phyloP scores from a whole-genome alignment of 2,888 invertebrate species.

The Timandra comae region DNA sequence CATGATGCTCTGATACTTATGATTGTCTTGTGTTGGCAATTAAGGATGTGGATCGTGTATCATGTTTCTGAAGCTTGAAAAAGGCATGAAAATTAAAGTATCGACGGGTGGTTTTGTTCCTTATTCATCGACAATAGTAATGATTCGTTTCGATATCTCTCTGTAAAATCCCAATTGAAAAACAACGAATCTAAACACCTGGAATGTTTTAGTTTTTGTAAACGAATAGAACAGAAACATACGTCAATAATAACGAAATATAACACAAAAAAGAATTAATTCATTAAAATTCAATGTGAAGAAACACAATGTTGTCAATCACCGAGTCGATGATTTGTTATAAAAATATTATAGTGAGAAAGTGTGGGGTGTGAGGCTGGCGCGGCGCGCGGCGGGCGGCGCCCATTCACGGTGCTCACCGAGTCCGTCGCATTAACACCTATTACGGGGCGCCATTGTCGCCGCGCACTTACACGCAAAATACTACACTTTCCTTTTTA shows the following conservation, averaged over 20 bases:
- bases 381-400: slow-evolving; percentile 28
- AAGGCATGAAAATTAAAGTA: too few relatives aligned
- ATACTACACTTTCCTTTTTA: slow-evolving; percentile 73
- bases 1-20: slow-evolving; percentile 11
- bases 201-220: too few relatives aligned
- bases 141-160: too few relatives aligned
- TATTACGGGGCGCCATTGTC: slow-evolving; percentile 59
- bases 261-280: slow-evolving; percentile 38
- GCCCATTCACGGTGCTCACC: slow-evolving; percentile 55
- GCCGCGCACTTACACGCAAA: slow-evolving; percentile 57
- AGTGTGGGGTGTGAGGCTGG: slow-evolving; percentile 25
- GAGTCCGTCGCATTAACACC: slow-evolving; percentile 68
- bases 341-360: slow-evolving; percentile 46
- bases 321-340: slow-evolving; percentile 62
- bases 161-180: too few relatives aligned
- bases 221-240: too few relatives aligned
- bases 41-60: too few relatives aligned
- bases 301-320: slow-evolving; percentile 61
- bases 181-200: too few relatives aligned
- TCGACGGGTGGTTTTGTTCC: too few relatives aligned
- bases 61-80: too few relatives aligned
- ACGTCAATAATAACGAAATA: too few relatives aligned
- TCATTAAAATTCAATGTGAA: slow-evolving; percentile 40
- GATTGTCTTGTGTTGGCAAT: too few relatives aligned
- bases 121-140: too few relatives aligned